Evolutionary conservation across 2,888 invertebrate species (phyloP).

Genomic region (Baccha elongata): DNA sequence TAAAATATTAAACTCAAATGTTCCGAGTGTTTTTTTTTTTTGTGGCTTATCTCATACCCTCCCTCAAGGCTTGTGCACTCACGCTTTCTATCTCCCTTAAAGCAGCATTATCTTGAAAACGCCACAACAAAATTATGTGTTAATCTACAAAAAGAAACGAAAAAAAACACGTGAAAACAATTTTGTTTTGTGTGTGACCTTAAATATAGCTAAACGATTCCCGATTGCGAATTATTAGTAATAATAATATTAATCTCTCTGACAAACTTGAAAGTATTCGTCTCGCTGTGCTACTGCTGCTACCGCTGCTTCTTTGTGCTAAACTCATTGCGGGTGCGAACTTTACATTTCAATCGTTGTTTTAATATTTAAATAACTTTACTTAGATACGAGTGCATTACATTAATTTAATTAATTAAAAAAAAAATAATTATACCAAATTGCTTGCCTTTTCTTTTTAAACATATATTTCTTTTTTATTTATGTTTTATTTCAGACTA

Average conservation of each 20-base stretch:
- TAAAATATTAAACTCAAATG: constrained; percentile 41
- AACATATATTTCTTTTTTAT: constrained; percentile 71
- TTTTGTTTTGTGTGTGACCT: constrained; percentile 60
- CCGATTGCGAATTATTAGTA: constrained; percentile 62
- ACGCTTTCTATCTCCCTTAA: constrained; percentile 54
- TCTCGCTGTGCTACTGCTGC: constrained; percentile 47
- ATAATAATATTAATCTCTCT: constrained; percentile 49
- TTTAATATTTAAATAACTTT: constrained; percentile 25
- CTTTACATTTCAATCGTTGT: constrained; percentile 16
- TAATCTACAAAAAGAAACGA: constrained; percentile 52
- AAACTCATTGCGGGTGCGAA: constrained; percentile 16
- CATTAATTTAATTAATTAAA: constrained; percentile 53
- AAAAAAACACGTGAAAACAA: constrained; percentile 25
- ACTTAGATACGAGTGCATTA: constrained; percentile 60
- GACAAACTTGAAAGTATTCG: constrained; percentile 39
- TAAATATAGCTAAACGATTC: constrained; percentile 58
- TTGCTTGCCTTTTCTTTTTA: constrained; percentile 73
- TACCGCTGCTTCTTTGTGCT: constrained; percentile 33
- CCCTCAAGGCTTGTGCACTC: constrained; percentile 57
- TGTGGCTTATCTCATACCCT: constrained; percentile 62
- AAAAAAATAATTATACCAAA: constrained; percentile 45
- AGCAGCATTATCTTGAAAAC: constrained; percentile 54
- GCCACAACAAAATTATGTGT: constrained; percentile 42
- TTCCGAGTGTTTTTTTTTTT: constrained; percentile 62
- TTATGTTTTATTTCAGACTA: constrained; percentile 70